Base-by-base conservation (phyloP, 92 coral and sea anemone species). In the Desmophyllum pertusum region DNA sequence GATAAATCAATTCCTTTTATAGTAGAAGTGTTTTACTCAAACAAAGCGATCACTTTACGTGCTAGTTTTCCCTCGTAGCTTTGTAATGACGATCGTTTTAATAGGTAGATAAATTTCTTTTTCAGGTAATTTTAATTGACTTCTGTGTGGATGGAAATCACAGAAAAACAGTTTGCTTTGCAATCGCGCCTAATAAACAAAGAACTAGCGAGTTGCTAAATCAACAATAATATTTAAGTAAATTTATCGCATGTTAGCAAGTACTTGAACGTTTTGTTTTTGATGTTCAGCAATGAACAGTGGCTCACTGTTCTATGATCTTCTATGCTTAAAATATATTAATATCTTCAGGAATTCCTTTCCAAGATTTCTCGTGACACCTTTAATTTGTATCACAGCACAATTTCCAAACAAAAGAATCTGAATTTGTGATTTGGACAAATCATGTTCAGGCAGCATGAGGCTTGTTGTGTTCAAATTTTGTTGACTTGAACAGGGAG, bases 221-320 rank as follows among this genome's bases (percentile, higher is more conserved):
- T 36, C 72, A 66, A 66, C 72, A 66, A 66, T 0, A 33, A 19
- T 66, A 21, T 27, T 36, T 66, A 33, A 38, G 72, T 66, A 33
- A 36, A 33, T 66, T 66, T 31, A 29, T 10, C 23, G 6, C 18
- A 65, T 29, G 70, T 61, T 23, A 61, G 66, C 66, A 66, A 66
- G 72, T 17, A 66, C 72, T 66, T 66, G 43, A 66, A 66, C n/a
- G 42, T 19, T 36, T 66, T 66, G 42, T 37, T 66, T 66, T 33
- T 42, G n/a, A 25, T 8, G 4, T 36, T 30, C 13, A 10, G 9
- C 13, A 27, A 19, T 2, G 39, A 66, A 33, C 43, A 33, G 72
- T 57, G 29, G n/a, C 29, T 23, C 1, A 55, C 11, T 46, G 1
- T 10, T 10, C 11, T 46, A 46, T 46, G 52, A 15, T 46, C 15